Conservation (phyloP, 2,113 vertebrate genomes). For the Casuarius casuarius region DNA sequence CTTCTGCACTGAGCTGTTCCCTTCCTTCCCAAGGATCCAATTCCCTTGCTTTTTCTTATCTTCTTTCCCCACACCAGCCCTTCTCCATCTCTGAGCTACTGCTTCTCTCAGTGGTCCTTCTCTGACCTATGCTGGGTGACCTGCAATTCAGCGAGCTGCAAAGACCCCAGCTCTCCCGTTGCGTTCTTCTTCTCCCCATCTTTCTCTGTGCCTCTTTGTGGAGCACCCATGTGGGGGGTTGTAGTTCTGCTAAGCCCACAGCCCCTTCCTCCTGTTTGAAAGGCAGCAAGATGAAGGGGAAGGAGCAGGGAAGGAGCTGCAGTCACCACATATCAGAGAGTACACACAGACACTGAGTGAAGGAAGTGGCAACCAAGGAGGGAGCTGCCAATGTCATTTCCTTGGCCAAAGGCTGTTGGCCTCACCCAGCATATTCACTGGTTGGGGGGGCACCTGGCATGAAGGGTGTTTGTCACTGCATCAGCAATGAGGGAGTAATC, state of each 20-base stretch:
- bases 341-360: not conserved
- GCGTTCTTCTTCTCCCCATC: not conserved
- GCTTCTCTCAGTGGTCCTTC: not conserved
- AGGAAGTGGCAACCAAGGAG: not conserved
- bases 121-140: not conserved
- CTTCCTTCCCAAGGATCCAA: not conserved
- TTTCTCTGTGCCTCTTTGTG: not conserved
- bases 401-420: not conserved
- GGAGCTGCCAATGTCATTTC: not conserved
- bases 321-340: not conserved
- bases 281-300: not conserved
- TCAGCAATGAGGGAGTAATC: too few relatives aligned
- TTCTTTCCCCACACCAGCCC: not conserved
- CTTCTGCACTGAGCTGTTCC: not conserved
- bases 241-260: not conserved
- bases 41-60: not conserved
- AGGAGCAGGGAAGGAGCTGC: not conserved
- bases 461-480: too few relatives aligned
- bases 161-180: not conserved
- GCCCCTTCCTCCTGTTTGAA: not conserved
- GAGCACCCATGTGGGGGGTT: not conserved
- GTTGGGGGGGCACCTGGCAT: too few relatives aligned
- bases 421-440: not conserved
- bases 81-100: not conserved
- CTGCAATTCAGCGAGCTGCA: not conserved